Base-by-base conservation (phyloP, 2,888 invertebrate species). In the Cosmorhoe ocellata region DNA sequence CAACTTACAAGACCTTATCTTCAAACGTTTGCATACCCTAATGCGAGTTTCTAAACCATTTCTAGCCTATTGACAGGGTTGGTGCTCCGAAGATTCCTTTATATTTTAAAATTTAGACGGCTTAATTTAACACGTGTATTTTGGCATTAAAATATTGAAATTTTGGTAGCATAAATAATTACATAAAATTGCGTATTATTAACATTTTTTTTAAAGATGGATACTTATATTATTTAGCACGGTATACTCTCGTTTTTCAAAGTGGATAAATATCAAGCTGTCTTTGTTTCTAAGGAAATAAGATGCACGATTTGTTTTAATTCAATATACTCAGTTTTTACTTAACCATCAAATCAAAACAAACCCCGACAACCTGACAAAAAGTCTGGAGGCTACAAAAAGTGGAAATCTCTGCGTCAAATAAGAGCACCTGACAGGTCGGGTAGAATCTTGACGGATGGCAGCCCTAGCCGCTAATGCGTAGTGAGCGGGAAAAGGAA, bases 41-140 rank as follows among this genome's bases (percentile, higher is more conserved):
- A 63, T 66, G 65, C 58, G 56, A 48, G 56, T 61, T 66, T 69
- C 64, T 59, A 56, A 61, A 53, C 59, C 58, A 64, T 66, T 69
- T 69, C 53, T 58, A 51, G 30, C 43, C 54, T 51, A 58, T 58
- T 59, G 44, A 47, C 51, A 59, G 64, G 62, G 63, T 58, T 61
- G 56, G 32, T 37, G 10, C 51, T 31, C 3, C 24, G 12, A 2
- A 24, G 24, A n/a, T n/a, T n/a, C n/a, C n/a, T n/a, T n/a, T 7
- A 9, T 12, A 8, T 38, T 10, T 32, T 33, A 24, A 7, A 7
- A 1, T 24, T 18, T 5, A 18, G 18, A 3, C 5, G 2, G 18
- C 5, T 3, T 3, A n/a, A n/a, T n/a, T n/a, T n/a, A n/a, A n/a
- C n/a, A n/a, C n/a, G n/a, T n/a, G n/a, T n/a, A n/a, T n/a, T n/a